Evolutionary conservation across 2,797 vertebrate genomes (phyloP), one percentile per base, ranked within the genome.

Genomic region (Alca torda): DNA sequence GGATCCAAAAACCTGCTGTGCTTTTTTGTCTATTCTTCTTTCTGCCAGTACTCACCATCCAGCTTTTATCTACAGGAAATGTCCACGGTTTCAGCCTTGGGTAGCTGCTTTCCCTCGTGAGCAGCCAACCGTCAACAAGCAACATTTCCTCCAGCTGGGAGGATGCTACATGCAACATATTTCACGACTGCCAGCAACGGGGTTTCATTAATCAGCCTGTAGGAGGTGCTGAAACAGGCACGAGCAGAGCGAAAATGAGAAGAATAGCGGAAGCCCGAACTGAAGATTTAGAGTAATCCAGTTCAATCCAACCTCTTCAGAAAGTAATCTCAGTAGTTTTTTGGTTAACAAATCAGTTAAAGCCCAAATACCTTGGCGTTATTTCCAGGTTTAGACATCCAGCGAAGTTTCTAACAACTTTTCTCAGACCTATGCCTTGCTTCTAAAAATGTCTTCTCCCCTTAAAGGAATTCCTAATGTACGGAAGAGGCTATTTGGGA

Each of bases 1-100:
- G 90, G 83, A 96, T 97, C 97, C 97, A 97, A 93, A 61, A 84
- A 92, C 96, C 94, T 83, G 92, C 96, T 97, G 91, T 96, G 96
- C 93, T 95, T 97, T 97, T 96, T 93, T 90, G 95, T 95, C 74
- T 94, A 30, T 92, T 95, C 91, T 87, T 67, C 43, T 91, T 91
- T 94, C 68, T 45, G 56, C 83, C 59, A 90, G 56, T 64, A 50
- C 59, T 74, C 90, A 85, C 68, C 73, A 92, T 72, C 87, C 93
- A 93, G 94, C 48, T 88, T 72, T 78, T 56, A 78, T 87, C 65
- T 94, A 46, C 46, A 94, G 64, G 89, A 87, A 93, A 91, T 10
- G 39, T 37, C 81, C 75, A 82, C 0, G 2, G 51, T 77, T 96
- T 86, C 92, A 96, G 86, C 65, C 43, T 81, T 60, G 59, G 30